Conservation (phyloP, 2,888 invertebrate species). For the Oscheius sp. region DNA sequence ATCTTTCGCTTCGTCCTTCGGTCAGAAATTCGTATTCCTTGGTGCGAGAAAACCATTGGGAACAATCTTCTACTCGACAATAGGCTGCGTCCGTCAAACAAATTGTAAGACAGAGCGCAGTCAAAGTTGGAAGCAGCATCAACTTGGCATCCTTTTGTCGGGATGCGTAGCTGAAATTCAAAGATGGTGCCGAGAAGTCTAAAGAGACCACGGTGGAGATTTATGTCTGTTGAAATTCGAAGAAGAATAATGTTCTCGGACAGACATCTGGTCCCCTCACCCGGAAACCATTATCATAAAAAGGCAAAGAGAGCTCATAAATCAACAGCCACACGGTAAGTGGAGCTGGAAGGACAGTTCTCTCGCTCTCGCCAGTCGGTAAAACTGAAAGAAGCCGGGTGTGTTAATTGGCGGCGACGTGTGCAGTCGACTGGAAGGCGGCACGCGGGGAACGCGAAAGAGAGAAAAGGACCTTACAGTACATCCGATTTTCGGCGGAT, state of each 20-base stretch:
- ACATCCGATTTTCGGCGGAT: background rate
- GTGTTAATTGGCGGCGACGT: constrained; percentile 10
- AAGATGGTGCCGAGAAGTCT: background rate
- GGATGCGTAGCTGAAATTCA: constrained; percentile 7
- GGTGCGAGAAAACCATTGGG: constrained; percentile 45
- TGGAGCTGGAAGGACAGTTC: too few species aligned
- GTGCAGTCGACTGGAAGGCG: constrained; percentile 29
- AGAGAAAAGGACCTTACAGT: background rate
- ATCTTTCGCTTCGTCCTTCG: constrained; percentile 33
- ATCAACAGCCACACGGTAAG: background rate
- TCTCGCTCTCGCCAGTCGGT: too few species aligned
- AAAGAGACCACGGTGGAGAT: background rate
- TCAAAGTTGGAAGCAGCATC: constrained; percentile 17
- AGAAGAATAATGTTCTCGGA: background rate
- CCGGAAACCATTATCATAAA: constrained; percentile 22
- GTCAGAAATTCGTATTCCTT: constrained; percentile 49
- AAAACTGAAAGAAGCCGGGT: background rate
- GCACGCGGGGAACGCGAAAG: constrained; percentile 12
- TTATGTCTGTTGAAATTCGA: background rate
- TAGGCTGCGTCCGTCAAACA: background rate
- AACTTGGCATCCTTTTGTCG: constrained; percentile 24
- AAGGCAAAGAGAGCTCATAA: constrained; percentile 7
- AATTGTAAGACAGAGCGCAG: constrained; percentile 1
- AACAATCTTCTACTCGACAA: constrained; percentile 49
- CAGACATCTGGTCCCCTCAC: constrained; percentile 14